Base-by-base conservation (phyloP, 2,113 vertebrate species). In the Dromas ardeola region DNA sequence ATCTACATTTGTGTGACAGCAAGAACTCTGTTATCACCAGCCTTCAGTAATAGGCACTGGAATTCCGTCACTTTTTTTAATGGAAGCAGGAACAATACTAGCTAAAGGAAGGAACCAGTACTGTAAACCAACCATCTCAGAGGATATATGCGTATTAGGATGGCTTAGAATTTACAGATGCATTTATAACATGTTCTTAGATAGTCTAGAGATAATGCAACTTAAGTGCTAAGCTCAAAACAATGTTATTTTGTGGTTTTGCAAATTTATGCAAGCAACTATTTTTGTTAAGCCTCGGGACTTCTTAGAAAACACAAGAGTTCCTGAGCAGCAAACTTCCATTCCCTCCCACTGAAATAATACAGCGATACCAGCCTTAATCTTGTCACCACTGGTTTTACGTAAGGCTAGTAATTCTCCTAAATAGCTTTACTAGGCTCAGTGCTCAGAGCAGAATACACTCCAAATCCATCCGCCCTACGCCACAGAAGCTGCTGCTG, bases 81-180 rank as follows among this genome's bases (percentile, higher is more conserved):
- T 8, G 43, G 13, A 81, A 90, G 76, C 47, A 84, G 27, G 47
- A 93, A 91, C 32, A 69, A 73, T 21, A 61, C 15, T 27, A 76
- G 47, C 49, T n/a, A 59, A 65, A 25, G 43, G 66, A 42, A 93
- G 43, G n/a, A 67, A 73, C 23, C 52, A 80, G 15, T 2, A 3
- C 43, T 23, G 6, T 9, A 86, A 78, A 53, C n/a, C n/a, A 70
- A 23, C 34, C 25, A n/a, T 34, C 70, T 58, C 42, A 43, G 0
- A 30, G 71, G 42, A 71, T 53, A 65, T 25, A 9, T 0, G 0
- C 1, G 4, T 3, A 52, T 83, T 42, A 40, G 38, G 40, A 67
- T 11, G 36, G 45, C 71, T 79, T 52, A n/a, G 26, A 81, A 83
- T 34, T 85, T 23, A 34, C 19, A 86, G 69, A 42, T 79, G 34